Evolutionary conservation across 2,888 invertebrate genomes (phyloP).

Genomic region (Tupiocoris notatus): DNA sequence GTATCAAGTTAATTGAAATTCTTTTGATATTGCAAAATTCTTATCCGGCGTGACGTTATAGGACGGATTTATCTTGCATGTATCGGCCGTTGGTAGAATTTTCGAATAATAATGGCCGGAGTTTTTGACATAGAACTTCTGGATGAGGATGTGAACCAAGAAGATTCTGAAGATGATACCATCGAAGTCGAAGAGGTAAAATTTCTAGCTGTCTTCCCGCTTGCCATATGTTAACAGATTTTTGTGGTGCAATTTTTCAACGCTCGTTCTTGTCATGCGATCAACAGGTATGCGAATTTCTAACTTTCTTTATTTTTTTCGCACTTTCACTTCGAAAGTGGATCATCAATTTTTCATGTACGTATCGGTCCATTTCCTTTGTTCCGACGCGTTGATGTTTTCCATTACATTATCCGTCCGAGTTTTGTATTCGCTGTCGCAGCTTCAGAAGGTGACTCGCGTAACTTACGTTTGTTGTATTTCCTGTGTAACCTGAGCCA

Average conservation of each 20-base stretch:
- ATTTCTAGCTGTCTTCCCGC: slow-evolving; percentile 49
- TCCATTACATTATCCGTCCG: neutral
- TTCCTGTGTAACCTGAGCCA: no score
- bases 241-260: neutral
- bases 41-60: neutral
- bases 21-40: slow-evolving; percentile 36
- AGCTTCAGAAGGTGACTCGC: no score
- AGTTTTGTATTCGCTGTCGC: no score
- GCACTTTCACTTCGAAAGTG: slow-evolving; percentile 10
- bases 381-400: no score
- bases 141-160: slow-evolving; percentile 69
- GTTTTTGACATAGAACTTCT: slow-evolving; percentile 91
- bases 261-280: neutral
- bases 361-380: neutral
- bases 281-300: neutral
- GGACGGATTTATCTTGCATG: neutral
- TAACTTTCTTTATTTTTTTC: slow-evolving; percentile 7
- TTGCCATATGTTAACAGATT: neutral
- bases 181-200: slow-evolving; percentile 83
- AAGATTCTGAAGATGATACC: slow-evolving; percentile 82
- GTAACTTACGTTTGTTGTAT: no score
- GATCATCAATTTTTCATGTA: neutral
- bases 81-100: neutral
- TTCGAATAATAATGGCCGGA: slow-evolving; percentile 71
- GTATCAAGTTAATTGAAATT: neutral